Evolutionary conservation across 1,140 invertebrate species (phyloP), one percentile per base, ranked within the genome.

Genomic region (Sarcophaga peregrina): DNA sequence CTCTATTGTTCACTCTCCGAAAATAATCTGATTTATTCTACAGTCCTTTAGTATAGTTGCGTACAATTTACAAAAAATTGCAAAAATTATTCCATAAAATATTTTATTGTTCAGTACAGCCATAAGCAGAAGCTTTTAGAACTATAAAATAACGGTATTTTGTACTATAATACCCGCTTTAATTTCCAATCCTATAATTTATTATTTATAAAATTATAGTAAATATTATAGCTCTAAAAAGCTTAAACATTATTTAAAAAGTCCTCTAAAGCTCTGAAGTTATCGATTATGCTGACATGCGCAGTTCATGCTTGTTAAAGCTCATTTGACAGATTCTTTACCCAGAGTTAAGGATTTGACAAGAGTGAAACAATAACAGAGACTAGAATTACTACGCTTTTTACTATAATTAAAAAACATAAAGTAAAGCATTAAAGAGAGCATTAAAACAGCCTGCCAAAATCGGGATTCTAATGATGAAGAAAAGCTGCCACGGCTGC

Each of bases 331-430:
- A 37, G 25, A 1, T 37, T 37, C 25, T 37, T 37, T 37, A 37
- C 25, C 25, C 4, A 37, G 25, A 37, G 25, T 37, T 37, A 37
- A 37, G 7, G 0, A 15, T 58, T 58, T 58, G 54, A 58, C 54
- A 58, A 58, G 15, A 58, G 54, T 13, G 20, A 68, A 68, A 68
- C 62, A 68, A 68, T 68, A 68, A 68, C n/a, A 68, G 62, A 68
- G 62, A 68, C n/a, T 68, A 20, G n/a, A 17, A 68, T 20, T 68
- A 68, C 62, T 68, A 68, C 62, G 62, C 62, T n/a, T 68, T 68
- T 68, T 68, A 68, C 62, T 68, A 68, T 20, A 68, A 68, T 68
- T 68, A 68, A 68, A 13, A 58, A n/a, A 13, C 15, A 58, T n/a
- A 58, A 58, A 58, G 13, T n/a, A n/a, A n/a, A 10, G 52, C 52